Percentiles rank a stretch among this genome's conserved stretches.
phyloP scores from a whole-genome alignment of 2,888 invertebrate genomes.

The Drosophila engyochracea region DNA sequence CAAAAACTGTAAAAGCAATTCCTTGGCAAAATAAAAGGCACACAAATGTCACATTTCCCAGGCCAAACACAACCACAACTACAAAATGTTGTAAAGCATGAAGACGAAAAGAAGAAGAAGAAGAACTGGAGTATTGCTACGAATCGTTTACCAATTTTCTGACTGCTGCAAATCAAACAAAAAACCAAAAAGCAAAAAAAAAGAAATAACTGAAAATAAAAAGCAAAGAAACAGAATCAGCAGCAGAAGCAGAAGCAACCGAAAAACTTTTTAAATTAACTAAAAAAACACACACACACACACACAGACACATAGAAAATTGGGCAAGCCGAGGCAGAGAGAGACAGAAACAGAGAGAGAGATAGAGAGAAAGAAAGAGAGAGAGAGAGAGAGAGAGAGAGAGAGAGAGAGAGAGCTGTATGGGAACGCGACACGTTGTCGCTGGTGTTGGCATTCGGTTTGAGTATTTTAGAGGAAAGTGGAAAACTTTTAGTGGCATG shows the following conservation, averaged over 20 bases:
- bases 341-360: neutral
- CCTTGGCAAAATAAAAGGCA: slow-evolving; percentile 72
- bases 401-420: neutral
- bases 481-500: slow-evolving; percentile 81
- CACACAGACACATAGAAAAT: slow-evolving; percentile 17
- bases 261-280: slow-evolving; percentile 78
- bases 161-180: slow-evolving; percentile 78
- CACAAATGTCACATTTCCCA: slow-evolving; percentile 79
- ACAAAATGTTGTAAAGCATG: slow-evolving; percentile 37
- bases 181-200: slow-evolving; percentile 56
- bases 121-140: slow-evolving; percentile 53
- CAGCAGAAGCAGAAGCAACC: slow-evolving; percentile 47
- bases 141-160: slow-evolving; percentile 80
- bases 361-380: neutral
- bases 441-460: slow-evolving; percentile 77
- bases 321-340: neutral
- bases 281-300: slow-evolving; percentile 68
- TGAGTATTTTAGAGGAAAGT: slow-evolving; percentile 80
- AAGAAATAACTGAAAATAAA: slow-evolving; percentile 36
- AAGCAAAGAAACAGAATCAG: slow-evolving; percentile 49
- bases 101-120: neutral
- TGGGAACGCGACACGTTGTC: slow-evolving; percentile 58
- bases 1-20: slow-evolving; percentile 76
- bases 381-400: neutral
- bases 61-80: slow-evolving; percentile 61